phyloP scores from a whole-genome alignment of 2,797 vertebrate species.

The Smutsia gigantea region DNA sequence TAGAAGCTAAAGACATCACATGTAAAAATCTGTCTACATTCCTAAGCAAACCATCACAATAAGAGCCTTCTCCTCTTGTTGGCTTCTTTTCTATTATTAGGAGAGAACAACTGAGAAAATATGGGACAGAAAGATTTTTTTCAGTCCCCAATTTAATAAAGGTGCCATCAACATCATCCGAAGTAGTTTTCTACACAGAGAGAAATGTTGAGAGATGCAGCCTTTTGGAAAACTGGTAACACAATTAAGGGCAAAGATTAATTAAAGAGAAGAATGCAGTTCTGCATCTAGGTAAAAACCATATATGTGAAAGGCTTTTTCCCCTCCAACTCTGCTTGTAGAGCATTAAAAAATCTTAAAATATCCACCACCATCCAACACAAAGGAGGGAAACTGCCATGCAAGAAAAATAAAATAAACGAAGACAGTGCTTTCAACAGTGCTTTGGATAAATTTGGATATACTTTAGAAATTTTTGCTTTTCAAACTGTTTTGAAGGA shows the following conservation, averaged over 20 bases:
- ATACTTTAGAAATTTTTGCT: conserved; percentile 25
- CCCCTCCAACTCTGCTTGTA: not conserved
- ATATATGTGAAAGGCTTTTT: conserved; percentile 4
- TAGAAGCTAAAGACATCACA: not conserved
- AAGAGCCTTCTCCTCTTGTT: not conserved
- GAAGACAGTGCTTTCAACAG: conserved; percentile 61
- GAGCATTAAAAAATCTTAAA: conserved; percentile 63
- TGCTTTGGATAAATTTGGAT: conserved; percentile 33
- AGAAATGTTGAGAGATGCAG: not conserved
- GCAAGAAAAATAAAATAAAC: conserved; percentile 80
- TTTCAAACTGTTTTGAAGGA: conserved; percentile 64
- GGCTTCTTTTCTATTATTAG: not conserved
- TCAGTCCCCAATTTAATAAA: not conserved
- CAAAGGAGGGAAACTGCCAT: conserved; percentile 80
- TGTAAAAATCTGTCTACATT: not conserved
- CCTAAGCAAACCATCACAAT: not conserved
- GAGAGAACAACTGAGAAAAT: not conserved
- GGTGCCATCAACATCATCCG: not conserved
- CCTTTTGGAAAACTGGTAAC: not conserved
- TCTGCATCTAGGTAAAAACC: not conserved
- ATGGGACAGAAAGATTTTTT: not conserved
- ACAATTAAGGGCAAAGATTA: not conserved
- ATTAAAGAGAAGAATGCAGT: not conserved
- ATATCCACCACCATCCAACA: conserved; percentile 81
- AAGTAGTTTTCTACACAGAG: not conserved